phyloP scores from a whole-genome alignment of 2,797 vertebrate species.

The Nyctibius grandis region DNA sequence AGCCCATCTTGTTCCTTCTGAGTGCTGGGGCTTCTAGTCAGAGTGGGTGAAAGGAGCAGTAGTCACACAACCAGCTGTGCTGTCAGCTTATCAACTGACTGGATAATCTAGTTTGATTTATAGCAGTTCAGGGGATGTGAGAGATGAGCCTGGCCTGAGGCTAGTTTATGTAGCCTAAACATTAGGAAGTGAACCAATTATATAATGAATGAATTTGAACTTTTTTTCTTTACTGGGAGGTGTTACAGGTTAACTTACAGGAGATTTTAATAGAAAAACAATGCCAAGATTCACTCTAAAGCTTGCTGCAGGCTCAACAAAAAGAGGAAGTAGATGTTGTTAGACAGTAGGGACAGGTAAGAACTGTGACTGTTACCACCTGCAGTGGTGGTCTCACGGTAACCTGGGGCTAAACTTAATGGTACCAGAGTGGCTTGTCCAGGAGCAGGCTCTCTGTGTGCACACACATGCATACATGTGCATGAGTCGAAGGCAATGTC shows the following conservation, averaged over 20 bases:
- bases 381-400: neutral
- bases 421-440: neutral
- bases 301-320: neutral
- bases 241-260: neutral
- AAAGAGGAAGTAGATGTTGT: neutral
- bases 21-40: neutral
- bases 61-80: neutral
- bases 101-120: neutral
- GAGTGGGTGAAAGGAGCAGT: neutral
- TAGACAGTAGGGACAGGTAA: neutral
- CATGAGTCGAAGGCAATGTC: neutral
- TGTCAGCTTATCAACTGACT: neutral
- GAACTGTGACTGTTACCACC: neutral
- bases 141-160: neutral
- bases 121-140: neutral
- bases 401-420: neutral
- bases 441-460: neutral
- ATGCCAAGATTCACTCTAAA: neutral
- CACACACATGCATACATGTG: accelerated
- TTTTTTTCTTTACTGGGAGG: neutral
- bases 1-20: neutral
- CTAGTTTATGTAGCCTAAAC: neutral
- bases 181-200: neutral
- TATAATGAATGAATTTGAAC: neutral
- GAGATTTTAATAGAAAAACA: neutral